These are phyloP conservation scores for Phoxinus dragarum DNA, from an alignment of 2,797 vertebrate genomes.

Conservation along the genomic window DNA sequence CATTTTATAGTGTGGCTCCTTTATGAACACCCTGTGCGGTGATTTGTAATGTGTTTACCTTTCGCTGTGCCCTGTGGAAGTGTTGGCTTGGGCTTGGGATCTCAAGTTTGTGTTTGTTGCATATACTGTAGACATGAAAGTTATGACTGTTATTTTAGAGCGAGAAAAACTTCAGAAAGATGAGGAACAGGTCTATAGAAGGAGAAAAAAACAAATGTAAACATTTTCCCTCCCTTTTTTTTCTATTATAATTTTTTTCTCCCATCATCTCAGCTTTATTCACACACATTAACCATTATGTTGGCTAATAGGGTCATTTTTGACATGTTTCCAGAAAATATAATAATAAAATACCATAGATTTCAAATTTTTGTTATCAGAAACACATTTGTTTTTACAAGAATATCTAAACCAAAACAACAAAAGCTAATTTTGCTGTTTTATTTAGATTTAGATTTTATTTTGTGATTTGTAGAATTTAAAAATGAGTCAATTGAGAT, in stretches of 20 bases:
- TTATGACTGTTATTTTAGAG: conserved; percentile 53
- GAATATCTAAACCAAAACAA: neutral
- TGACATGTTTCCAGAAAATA: neutral
- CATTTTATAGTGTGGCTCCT: conserved; percentile 57
- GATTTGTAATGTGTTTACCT: conserved; percentile 49
- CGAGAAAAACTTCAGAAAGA: conserved; percentile 30
- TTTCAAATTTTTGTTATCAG: neutral
- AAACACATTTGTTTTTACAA: neutral
- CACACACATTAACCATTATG: neutral
- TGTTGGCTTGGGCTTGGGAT: conserved; percentile 38
- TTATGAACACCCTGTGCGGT: conserved; percentile 47
- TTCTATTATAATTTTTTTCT: neutral
- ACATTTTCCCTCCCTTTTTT: neutral
- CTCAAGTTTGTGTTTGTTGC: conserved; percentile 53
- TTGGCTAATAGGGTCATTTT: neutral
- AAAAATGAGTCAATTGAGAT: neutral
- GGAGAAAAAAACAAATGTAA: neutral
- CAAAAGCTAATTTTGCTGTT: neutral
- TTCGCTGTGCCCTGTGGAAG: conserved; percentile 51
- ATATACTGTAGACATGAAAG: conserved; percentile 44
- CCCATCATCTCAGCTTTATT: neutral
- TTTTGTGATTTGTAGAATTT: neutral
- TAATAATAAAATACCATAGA: neutral
- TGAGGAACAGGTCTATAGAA: conserved; percentile 28
- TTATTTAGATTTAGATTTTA: no score